Percentiles rank a stretch among this genome's conserved stretches.
phyloP scores from a whole-genome alignment of 2,797 vertebrate genomes.

The Ctenopoma multispine region DNA sequence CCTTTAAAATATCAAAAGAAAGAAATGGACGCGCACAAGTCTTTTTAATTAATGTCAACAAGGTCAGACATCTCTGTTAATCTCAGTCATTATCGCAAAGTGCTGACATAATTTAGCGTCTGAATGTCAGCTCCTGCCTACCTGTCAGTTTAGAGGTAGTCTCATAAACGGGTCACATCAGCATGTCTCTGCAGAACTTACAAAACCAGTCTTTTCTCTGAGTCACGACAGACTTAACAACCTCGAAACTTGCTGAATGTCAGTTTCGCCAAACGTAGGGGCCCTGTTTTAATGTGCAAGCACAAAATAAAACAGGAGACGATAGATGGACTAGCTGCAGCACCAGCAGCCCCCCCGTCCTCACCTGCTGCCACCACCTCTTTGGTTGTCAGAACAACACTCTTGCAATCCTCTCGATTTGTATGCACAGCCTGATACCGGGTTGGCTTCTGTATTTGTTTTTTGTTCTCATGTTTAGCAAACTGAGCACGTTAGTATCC shows the following conservation, averaged over 20 bases:
- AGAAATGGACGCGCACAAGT: constrained; percentile 5
- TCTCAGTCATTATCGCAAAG: constrained; percentile 3
- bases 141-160: constrained; percentile 7
- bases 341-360: constrained; percentile 16
- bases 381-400: constrained; percentile 26
- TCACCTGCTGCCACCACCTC: constrained; percentile 20
- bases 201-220: constrained; percentile 57
- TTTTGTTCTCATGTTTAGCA: constrained; percentile 4
- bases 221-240: constrained; percentile 41
- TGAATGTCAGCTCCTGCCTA: constrained; percentile 1
- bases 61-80: constrained; percentile 13
- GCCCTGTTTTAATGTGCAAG: constrained; percentile 51
- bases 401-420: constrained; percentile 33
- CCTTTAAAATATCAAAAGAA: constrained; percentile 13
- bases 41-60: constrained; percentile 33
- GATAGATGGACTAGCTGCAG: constrained; percentile 61
- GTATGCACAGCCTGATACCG: constrained; percentile 33
- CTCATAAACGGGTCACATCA: constrained; percentile 26
- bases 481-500: constrained; percentile 1
- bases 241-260: constrained; percentile 80
- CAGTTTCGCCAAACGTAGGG: constrained; percentile 74
- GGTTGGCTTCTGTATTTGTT: constrained; percentile 12
- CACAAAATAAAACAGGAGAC: constrained; percentile 56
- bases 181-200: constrained; percentile 27
- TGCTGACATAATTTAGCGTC: neutral